A percentile compares a stretch with the other conserved stretches of the same genome.
Conservation (phyloP, 2,797 vertebrate genomes). For the Selene dorsalis region DNA sequence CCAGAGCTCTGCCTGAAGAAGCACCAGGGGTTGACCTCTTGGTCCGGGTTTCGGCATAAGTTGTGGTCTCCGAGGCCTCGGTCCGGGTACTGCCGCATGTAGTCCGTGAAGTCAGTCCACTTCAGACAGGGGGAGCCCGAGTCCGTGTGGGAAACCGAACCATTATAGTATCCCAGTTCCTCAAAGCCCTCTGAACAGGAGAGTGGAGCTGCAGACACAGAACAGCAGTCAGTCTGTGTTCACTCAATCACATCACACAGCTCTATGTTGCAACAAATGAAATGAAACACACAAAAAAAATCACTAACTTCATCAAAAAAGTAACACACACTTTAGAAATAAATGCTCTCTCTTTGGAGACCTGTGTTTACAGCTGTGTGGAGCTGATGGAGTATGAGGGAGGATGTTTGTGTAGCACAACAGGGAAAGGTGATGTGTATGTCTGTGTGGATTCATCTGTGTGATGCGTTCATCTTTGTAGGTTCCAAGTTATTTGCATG, state of each 20-base stretch:
- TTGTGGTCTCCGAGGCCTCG: constrained; percentile 88
- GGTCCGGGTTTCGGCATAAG: constrained; percentile 88
- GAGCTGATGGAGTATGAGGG: background rate
- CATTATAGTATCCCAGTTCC: constrained; percentile 87
- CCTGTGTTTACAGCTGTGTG: background rate
- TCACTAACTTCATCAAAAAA: background rate
- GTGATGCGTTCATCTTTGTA: no score
- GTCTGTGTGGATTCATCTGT: background rate
- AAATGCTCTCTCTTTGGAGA: background rate
- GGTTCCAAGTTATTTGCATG: no score
- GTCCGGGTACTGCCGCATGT: constrained; percentile 87
- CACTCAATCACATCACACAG: background rate
- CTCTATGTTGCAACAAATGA: background rate
- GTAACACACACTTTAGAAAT: background rate
- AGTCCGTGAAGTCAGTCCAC: constrained; percentile 91
- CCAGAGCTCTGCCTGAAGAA: constrained; percentile 88
- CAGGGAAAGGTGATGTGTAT: background rate
- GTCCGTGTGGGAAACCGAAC: constrained; percentile 85
- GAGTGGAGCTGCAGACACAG: constrained; percentile 52
- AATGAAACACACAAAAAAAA: background rate
- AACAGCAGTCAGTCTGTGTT: background rate
- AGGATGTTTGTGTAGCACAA: background rate
- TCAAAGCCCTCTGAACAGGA: constrained; percentile 79
- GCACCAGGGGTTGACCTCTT: constrained; percentile 87
- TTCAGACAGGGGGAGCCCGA: constrained; percentile 81